phyloP scores from a whole-genome alignment of 1,140 invertebrate species.

The Calliopsis andreniformis region DNA sequence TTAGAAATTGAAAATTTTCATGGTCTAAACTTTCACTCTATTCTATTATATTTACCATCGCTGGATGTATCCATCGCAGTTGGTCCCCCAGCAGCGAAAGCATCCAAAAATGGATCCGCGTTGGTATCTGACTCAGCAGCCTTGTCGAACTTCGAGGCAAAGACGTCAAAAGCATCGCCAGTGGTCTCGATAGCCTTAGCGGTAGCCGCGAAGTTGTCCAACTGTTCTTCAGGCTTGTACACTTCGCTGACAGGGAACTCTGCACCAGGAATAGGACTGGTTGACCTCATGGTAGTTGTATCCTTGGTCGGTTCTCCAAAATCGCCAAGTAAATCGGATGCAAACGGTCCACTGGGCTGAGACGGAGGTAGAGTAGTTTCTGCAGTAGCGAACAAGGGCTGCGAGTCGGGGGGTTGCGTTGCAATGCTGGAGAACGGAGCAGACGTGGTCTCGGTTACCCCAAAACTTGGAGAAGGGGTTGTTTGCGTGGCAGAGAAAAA shows the following conservation, averaged over 20 bases:
- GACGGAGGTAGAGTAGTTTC: background rate
- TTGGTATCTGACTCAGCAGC: slow-evolving; percentile 82
- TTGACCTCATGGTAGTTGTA: slow-evolving; percentile 36
- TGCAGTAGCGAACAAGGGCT: slow-evolving; percentile 24
- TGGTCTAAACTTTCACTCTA: no score
- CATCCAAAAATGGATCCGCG: slow-evolving; percentile 82
- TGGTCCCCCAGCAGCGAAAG: slow-evolving; percentile 78
- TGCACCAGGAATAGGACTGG: slow-evolving; percentile 66
- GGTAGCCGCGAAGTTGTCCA: slow-evolving; percentile 73
- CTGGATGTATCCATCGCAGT: slow-evolving; percentile 80
- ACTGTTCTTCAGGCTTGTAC: slow-evolving; percentile 61
- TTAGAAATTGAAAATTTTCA: no score
- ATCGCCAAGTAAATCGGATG: slow-evolving; percentile 72
- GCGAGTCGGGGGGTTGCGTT: background rate
- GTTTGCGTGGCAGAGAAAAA: slow-evolving; percentile 56
- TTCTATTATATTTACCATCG: slow-evolving; percentile 76
- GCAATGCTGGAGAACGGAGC: slow-evolving; percentile 31
- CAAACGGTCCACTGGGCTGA: slow-evolving; percentile 44
- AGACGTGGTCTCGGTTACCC: background rate
- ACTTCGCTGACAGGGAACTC: slow-evolving; percentile 70
- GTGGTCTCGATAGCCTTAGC: slow-evolving; percentile 77
- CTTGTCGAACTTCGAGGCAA: slow-evolving; percentile 92
- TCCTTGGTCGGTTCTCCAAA: slow-evolving; percentile 58
- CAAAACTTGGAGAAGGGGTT: background rate
- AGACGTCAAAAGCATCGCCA: slow-evolving; percentile 89